Conservation (phyloP, 1,140 invertebrate species). For the Tetragonula clypearis region DNA sequence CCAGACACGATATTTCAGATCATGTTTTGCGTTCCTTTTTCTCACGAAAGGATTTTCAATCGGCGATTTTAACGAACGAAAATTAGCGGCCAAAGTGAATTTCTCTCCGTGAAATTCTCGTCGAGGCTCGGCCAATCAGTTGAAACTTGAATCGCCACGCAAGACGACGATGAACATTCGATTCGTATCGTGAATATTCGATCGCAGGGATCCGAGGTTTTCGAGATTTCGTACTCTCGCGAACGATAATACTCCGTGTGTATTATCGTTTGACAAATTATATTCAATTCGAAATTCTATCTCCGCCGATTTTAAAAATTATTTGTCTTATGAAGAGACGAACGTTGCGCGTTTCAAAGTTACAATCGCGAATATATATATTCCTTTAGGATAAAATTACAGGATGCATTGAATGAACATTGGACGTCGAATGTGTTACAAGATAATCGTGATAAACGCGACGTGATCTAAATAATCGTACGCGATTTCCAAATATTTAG, state of each 20-base stretch:
- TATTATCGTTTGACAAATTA: neutral
- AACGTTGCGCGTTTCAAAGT: neutral
- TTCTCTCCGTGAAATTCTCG: neutral
- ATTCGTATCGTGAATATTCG: neutral
- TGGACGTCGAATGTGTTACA: neutral
- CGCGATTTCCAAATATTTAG: neutral
- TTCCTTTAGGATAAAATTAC: neutral
- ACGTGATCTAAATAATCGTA: neutral
- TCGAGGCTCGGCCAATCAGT: too few relatives aligned
- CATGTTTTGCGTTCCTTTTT: neutral
- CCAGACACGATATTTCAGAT: neutral
- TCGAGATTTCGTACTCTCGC: neutral
- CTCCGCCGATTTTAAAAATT: neutral
- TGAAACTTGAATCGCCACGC: neutral
- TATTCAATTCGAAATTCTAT: neutral
- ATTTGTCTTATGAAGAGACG: neutral
- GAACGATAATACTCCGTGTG: neutral
- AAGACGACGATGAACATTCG: neutral
- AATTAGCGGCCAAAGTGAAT: neutral
- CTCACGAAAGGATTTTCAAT: neutral
- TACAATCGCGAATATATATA: too few relatives aligned
- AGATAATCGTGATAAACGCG: neutral
- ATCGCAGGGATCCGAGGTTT: neutral
- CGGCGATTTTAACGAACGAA: neutral
- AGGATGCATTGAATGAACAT: neutral